Conservation (phyloP, 2,888 invertebrate genomes). For the Theretra japonica region DNA sequence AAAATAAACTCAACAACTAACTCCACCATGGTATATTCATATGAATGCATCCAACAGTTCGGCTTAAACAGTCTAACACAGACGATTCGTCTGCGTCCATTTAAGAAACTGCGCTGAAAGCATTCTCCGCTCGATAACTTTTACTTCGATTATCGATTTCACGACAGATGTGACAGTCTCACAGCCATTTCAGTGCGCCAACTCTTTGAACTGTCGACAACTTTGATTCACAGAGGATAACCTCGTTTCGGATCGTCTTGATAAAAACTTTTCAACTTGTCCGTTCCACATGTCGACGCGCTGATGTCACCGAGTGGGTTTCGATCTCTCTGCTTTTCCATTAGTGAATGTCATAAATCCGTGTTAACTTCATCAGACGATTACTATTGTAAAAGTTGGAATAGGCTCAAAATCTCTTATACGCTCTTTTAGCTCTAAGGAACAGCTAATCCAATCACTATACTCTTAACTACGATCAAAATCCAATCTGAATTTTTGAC, state of each 20-base stretch:
- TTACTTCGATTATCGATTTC: conserved; percentile 23
- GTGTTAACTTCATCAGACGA: too few species aligned
- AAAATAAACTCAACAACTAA: too few species aligned
- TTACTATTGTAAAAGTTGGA: too few species aligned
- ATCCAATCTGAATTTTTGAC: too few species aligned
- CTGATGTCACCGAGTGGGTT: neutral
- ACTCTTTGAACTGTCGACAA: conserved; percentile 18
- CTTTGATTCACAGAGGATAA: conserved; percentile 4
- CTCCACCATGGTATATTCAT: neutral
- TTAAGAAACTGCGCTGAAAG: neutral
- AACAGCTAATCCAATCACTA: too few species aligned
- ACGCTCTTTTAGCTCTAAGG: too few species aligned
- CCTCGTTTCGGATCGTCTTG: conserved; percentile 7
- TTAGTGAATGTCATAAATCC: too few species aligned
- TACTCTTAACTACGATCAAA: too few species aligned
- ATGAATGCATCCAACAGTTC: neutral
- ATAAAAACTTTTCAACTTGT: conserved; percentile 4
- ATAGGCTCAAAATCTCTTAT: too few species aligned
- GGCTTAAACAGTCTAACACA: neutral
- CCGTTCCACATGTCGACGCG: conserved; percentile 5
- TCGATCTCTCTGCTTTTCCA: too few species aligned
- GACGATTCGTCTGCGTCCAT: neutral
- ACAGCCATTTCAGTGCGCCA: conserved; percentile 1
- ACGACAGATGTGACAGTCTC: conserved; percentile 13
- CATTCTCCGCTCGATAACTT: conserved; percentile 1